A percentile compares a stretch with the other conserved stretches of the same genome.
phyloP scores from a whole-genome alignment of 2,888 invertebrate genomes.

The Carabus problematicus region DNA sequence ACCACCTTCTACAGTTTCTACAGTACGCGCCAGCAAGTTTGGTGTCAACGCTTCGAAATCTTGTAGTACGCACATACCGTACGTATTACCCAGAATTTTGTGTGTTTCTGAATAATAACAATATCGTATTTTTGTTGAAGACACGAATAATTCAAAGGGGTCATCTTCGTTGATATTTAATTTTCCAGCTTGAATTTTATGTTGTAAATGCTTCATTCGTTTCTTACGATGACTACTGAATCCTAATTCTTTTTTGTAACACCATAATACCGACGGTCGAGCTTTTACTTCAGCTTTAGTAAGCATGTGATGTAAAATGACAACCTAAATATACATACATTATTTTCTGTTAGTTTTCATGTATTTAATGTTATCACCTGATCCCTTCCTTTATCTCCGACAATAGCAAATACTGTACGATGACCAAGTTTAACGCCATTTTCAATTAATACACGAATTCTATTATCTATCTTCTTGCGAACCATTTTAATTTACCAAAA shows the following conservation, averaged over 20 bases:
- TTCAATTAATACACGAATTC: slow-evolving; percentile 94
- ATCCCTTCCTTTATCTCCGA: slow-evolving; percentile 95
- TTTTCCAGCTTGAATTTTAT: slow-evolving; percentile 88
- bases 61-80: slow-evolving; percentile 62
- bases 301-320: slow-evolving; percentile 96
- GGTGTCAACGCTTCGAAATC: slow-evolving; percentile 98
- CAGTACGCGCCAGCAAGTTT: slow-evolving; percentile 92
- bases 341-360: neutral
- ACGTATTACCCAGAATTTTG: slow-evolving; percentile 96
- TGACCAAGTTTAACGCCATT: slow-evolving; percentile 93
- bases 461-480: slow-evolving; percentile 95
- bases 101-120: slow-evolving; percentile 98
- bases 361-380: slow-evolving; percentile 68
- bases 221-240: slow-evolving; percentile 86
- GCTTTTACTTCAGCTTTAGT: slow-evolving; percentile 93
- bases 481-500: slow-evolving; percentile 69
- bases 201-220: slow-evolving; percentile 81
- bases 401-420: slow-evolving; percentile 91
- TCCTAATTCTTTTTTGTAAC: slow-evolving; percentile 85
- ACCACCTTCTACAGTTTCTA: slow-evolving; percentile 98
- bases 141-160: slow-evolving; percentile 94
- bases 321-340: slow-evolving; percentile 69
- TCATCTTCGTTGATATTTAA: slow-evolving; percentile 92
- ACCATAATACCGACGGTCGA: slow-evolving; percentile 95
- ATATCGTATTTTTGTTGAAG: slow-evolving; percentile 95